Conservation (phyloP, 2,113 vertebrate genomes). For the Mirounga angustirostris region DNA sequence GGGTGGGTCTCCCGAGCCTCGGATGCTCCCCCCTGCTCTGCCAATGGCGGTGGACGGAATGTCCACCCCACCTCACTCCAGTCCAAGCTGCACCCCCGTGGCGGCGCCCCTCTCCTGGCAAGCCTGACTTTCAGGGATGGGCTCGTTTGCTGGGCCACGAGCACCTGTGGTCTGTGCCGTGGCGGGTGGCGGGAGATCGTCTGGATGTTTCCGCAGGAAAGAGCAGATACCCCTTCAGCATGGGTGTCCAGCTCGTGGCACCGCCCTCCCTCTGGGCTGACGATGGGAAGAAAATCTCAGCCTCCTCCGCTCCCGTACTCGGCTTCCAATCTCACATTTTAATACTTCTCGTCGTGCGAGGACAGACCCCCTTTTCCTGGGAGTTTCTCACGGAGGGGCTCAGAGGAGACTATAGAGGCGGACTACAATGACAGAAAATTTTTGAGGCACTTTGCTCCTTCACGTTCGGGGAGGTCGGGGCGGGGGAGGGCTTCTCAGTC, state of each 20-base stretch:
- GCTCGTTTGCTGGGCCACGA: fast-evolving
- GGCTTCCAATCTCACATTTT: not conserved
- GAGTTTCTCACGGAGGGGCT: not conserved
- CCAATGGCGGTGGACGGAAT: fast-evolving
- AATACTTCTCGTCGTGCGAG: fast-evolving
- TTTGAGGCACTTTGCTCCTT: slow-evolving; percentile 4
- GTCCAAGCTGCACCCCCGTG: fast-evolving
- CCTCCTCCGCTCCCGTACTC: fast-evolving
- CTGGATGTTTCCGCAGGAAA: fast-evolving
- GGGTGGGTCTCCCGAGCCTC: fast-evolving
- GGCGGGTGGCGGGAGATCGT: not conserved
- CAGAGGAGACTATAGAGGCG: not conserved
- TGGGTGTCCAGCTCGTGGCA: not conserved
- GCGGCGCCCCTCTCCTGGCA: fast-evolving
- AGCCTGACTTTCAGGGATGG: fast-evolving
- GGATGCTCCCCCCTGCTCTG: fast-evolving
- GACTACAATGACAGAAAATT: fast-evolving
- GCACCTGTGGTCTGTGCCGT: fast-evolving
- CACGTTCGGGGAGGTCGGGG: not conserved
- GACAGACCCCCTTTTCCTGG: fast-evolving
- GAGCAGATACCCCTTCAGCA: fast-evolving
- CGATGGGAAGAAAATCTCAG: fast-evolving
- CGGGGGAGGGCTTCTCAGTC: not conserved
- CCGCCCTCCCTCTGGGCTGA: not conserved
- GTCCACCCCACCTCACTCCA: fast-evolving